Evolutionary conservation across 37 sponge, comb jelly and placozoan genomes (phyloP).

Genomic region (Oopsacas minuta): DNA sequence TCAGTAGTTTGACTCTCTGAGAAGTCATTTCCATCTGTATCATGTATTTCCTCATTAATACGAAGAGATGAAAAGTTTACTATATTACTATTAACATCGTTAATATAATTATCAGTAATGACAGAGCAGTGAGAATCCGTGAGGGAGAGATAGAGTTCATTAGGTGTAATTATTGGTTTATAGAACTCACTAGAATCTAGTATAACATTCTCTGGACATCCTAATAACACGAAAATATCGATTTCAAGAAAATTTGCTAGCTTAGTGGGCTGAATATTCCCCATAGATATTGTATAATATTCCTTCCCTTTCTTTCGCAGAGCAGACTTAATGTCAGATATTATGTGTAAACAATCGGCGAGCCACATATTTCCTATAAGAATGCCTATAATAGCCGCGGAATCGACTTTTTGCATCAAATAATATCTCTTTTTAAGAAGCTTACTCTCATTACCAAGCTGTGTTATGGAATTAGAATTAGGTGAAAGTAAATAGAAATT

Average conservation of each 20-base stretch:
- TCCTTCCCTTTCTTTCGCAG: slow-evolving; percentile 71
- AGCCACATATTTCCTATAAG: slow-evolving; percentile 82
- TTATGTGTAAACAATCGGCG: slow-evolving; percentile 57
- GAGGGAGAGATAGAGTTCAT: slow-evolving; percentile 34
- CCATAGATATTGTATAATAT: slow-evolving; percentile 82
- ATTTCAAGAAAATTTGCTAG: slow-evolving; percentile 95
- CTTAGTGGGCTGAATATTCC: slow-evolving; percentile 89
- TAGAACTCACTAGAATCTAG: slow-evolving; percentile 84
- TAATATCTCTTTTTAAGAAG: slow-evolving; percentile 44
- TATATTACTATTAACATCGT: background rate
- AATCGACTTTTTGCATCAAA: slow-evolving; percentile 73
- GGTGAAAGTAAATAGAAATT: background rate
- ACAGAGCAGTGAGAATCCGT: slow-evolving; percentile 22
- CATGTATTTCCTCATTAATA: background rate
- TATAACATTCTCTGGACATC: slow-evolving; percentile 79
- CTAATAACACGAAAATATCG: slow-evolving; percentile 83
- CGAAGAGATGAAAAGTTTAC: background rate
- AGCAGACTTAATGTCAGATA: slow-evolving; percentile 56
- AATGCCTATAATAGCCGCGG: slow-evolving; percentile 75
- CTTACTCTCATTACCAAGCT: background rate
- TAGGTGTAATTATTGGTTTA: slow-evolving; percentile 88
- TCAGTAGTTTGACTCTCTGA: background rate
- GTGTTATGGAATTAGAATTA: background rate
- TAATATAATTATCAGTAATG: background rate
- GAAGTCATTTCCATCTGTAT: background rate